Base-by-base conservation (phyloP, 2,113 vertebrate species). In the Protobothrops flavoviridis region DNA sequence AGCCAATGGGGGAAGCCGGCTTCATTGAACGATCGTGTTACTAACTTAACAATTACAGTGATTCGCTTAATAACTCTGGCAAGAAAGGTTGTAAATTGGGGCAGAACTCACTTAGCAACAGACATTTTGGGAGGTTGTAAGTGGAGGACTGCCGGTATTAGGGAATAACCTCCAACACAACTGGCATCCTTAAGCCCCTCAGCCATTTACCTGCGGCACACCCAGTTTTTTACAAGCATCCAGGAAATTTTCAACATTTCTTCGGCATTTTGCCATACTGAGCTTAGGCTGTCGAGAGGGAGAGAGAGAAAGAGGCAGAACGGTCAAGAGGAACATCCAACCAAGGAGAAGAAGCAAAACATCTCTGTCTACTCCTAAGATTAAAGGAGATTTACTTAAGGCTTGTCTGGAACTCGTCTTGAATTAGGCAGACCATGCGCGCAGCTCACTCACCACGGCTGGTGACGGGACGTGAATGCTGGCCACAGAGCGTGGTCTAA, bases 381-480 rank as follows among this genome's bases (percentile, higher is more conserved):
- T 12, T 43, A 53, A 7, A 53, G 10, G 48, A 55, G 48, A 15
- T 9, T 52, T 26, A 43, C 33, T 20, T 20, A 23, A 92, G 45
- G 52, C 91, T 13, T 3, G 29, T 17, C n/a, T 87, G 33, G 29
- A 53, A 3, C 59, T 13, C 3, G 55, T 2, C 11, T 39, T 52
- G 56, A 53, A 7, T 64, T 64, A 52, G 20, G 52, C 52, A 21
- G 43, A 81, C 1, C 5, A 74, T 17, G n/a, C 3, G 0, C 17
- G 1, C 69, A 43, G 61, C 86, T 15, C 48, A 94, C 98, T 98
- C 97, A 99, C 99, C 98, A 99, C 99, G 95, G 99, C 99, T 95
- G 99, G 99, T 39, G 99, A 99, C 55, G 99, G 99, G 21, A 99
- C 99, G 0, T 99, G 99, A 96, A 99, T 99, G 96, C 99, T 99